Evolutionary conservation across 2,888 invertebrate species (phyloP).

Genomic region (Cheilosia pagana): DNA sequence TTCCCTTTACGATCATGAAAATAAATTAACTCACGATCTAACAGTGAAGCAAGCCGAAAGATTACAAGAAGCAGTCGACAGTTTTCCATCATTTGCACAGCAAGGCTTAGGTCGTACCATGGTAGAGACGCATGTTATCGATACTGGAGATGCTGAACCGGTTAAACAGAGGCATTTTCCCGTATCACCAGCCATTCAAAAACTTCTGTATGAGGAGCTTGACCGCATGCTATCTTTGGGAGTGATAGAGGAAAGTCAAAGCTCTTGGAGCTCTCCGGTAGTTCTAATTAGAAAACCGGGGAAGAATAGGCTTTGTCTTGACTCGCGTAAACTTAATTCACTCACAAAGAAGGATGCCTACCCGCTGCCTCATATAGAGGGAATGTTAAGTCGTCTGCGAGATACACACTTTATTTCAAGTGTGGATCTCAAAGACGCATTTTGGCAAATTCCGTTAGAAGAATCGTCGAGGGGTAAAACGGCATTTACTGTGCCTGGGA

Average conservation of each 20-base stretch:
- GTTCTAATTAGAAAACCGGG: background rate
- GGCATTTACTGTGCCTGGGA: too few species aligned
- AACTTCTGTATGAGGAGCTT: background rate
- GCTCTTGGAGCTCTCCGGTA: too few species aligned
- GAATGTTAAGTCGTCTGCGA: too few species aligned
- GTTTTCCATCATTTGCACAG: background rate
- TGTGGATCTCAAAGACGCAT: too few species aligned
- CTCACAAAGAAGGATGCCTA: too few species aligned
- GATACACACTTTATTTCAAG: too few species aligned
- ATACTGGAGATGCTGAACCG: too few species aligned
- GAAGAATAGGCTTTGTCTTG: background rate
- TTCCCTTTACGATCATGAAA: background rate
- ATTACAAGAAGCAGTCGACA: background rate
- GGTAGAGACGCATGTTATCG: background rate
- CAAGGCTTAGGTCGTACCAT: background rate
- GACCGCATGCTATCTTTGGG: too few species aligned
- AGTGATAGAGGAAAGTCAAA: too few species aligned
- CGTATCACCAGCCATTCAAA: slow-evolving; percentile 5
- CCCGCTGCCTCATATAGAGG: too few species aligned
- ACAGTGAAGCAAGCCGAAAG: background rate
- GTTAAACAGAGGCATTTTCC: background rate
- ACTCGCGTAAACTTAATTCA: too few species aligned
- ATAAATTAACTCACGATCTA: background rate
- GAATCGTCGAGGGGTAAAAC: background rate
- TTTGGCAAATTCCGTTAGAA: too few species aligned